These are phyloP conservation scores for Unio delphinus DNA, from an alignment of 2,888 invertebrate species.

Conservation along the genomic window DNA sequence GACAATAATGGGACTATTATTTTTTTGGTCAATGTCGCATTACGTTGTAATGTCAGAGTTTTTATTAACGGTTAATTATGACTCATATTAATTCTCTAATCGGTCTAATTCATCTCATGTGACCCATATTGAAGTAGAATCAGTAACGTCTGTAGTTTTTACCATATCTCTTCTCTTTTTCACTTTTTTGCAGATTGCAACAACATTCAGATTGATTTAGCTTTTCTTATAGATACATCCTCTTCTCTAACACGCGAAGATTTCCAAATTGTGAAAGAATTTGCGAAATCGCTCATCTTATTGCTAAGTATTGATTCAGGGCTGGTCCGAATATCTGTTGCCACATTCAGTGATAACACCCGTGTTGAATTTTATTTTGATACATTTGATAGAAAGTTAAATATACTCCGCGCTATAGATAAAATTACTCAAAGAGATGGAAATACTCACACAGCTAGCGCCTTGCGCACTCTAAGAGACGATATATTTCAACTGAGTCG, in stretches of 20 bases:
- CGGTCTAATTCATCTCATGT: no score
- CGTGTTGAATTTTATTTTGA: constrained; percentile 17
- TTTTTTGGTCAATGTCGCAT: no score
- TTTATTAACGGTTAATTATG: no score
- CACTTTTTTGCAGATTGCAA: constrained; percentile 14
- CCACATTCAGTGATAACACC: constrained; percentile 19
- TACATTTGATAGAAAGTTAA: constrained; percentile 16
- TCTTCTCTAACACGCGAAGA: constrained; percentile 26
- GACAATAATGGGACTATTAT: no score
- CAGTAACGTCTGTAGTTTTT: no score
- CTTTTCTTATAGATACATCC: constrained; percentile 36
- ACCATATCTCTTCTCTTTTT: no score
- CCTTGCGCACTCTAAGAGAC: constrained; percentile 22
- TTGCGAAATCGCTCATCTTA: constrained; percentile 21
- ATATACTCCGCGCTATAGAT: constrained; percentile 50
- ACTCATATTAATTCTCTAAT: no score
- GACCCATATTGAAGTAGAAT: no score
- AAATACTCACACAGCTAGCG: constrained; percentile 45
- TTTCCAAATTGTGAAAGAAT: constrained; percentile 25
- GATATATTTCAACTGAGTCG: constrained; percentile 18
- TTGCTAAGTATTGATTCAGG: constrained; percentile 22
- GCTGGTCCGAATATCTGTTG: constrained; percentile 16
- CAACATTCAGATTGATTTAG: constrained; percentile 23
- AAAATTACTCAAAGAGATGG: constrained; percentile 43
- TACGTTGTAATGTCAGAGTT: no score